Base-by-base conservation (phyloP, 1,140 invertebrate species). In the Drosophila dunni region DNA sequence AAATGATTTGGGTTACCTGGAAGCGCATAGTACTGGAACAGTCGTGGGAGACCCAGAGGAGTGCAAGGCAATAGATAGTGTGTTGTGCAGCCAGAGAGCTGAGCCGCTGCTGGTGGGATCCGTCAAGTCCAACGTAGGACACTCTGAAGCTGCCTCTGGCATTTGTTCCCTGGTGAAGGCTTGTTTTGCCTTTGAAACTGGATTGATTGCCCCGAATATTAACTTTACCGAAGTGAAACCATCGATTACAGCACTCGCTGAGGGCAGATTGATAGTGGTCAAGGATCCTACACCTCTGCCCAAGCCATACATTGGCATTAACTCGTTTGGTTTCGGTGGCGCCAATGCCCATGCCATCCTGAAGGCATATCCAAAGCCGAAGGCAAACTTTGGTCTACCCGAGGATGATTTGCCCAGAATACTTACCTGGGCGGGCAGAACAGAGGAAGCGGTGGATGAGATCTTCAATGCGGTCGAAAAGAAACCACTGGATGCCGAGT, bases 121-220 rank as follows among this genome's bases (percentile, higher is more conserved):
- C 0, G 94, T 98, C 1, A 99, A 99, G 91, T 98, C 97, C 0
- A 99, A 98, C 92, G 94, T 98, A 84, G 98, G 98, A 0, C 98
- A 99, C 91, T 94, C 96, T 0, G 98, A 99, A 92, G 96, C 97
- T 7, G 96, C 96, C 2, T 98, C 97, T 38, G 98, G 98, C 67
- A 92, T 97, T 0, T 97, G 96, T 91, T 96, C 97, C 1, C 80
- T 98, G 40, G 95, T 96, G 3, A 98, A 98, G 93, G 96, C 97
- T 78, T 91, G 84, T 36, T 93, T 98, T 45, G 95, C 96, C 0
- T 96, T 97, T 93, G 95, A 96, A 89, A 95, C 94, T 3, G 94
- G 95, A 15, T 93, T 94, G 3, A 95, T 98, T 75, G 95, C 97
- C 8, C 95, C 96, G 5, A 98, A 98, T 88, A 93, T 98, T 15